phyloP scores from a whole-genome alignment of 2,888 invertebrate species.

The Keiferia lycopersicella region DNA sequence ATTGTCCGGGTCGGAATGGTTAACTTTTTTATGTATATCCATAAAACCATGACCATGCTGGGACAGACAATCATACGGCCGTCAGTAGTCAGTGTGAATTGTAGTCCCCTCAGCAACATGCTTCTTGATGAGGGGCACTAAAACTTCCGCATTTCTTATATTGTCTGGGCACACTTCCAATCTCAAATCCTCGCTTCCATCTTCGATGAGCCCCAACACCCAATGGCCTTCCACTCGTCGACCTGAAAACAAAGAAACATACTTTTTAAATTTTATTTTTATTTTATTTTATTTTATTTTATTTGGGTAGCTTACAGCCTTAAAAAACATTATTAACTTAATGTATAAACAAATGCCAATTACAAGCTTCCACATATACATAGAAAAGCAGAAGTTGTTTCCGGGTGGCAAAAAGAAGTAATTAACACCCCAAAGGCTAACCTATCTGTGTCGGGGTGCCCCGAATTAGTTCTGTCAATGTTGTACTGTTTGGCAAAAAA shows the following conservation, averaged over 20 bases:
- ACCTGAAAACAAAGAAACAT: conserved; percentile 18
- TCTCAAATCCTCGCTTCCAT: conserved; percentile 39
- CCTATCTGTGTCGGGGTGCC: background rate
- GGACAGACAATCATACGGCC: conserved; percentile 32
- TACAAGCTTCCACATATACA: too few species aligned
- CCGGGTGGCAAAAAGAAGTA: conserved; percentile 7
- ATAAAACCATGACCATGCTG: too few species aligned
- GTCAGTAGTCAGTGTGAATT: conserved; percentile 38
- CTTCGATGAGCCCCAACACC: conserved; percentile 35
- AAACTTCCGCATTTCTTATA: conserved; percentile 33
- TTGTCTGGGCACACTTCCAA: conserved; percentile 43
- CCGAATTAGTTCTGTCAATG: background rate
- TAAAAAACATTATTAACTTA: too few species aligned
- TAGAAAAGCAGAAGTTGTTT: conserved; percentile 17
- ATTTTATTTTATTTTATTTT: too few species aligned
- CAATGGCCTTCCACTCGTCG: conserved; percentile 27
- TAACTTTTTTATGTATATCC: conserved; percentile 37
- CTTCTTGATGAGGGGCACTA: conserved; percentile 39
- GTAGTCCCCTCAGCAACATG: conserved; percentile 36
- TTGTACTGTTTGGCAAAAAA: too few species aligned
- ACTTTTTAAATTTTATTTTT: conserved; percentile 7
- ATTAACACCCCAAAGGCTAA: conserved; percentile 6
- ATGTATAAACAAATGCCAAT: too few species aligned
- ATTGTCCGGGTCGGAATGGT: conserved; percentile 33
- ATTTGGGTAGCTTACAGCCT: too few species aligned